Base-by-base conservation (phyloP, 2,888 invertebrate species). In the Pecten maximus region DNA sequence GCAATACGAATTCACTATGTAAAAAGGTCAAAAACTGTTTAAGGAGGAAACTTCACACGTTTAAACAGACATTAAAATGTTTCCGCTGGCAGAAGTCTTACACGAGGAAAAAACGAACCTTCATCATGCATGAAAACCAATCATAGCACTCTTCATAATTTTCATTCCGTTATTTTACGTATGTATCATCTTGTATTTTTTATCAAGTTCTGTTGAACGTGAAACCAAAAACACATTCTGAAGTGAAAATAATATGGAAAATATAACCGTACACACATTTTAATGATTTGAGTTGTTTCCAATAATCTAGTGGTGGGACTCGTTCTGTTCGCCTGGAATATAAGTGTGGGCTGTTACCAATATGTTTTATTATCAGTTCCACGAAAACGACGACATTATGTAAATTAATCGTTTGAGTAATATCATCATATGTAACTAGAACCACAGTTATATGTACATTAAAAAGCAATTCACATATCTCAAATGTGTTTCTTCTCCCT, bases 381-480 rank as follows among this genome's bases (percentile, higher is more conserved):
- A 19, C 16, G 74, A 74, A 74, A 74, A 74, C 35, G 74, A 74
- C 74, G 35, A 8, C 15, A 10, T 74, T 74, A 74, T 74, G 74
- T 74, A 74, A 74, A 74, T 74, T 74, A 74, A 74, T 74, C 74
- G 74, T 10, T 6, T 6, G 8, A 10, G 4, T 35, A 12, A 74
- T 28, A 74, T 35, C 74, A n/a, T 60, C 60, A 23, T 60, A n/a
- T n/a, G 6, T 60, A 60, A 60, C 60, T n/a, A 60, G 60, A 23
- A 60, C 19, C 60, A 60, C n/a, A 23, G 60, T 0, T 60, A 60
- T 23, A 60, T 60, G 60, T n/a, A 60, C 60, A 74, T 74, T 74
- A 74, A 74, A 74, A 74, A 28, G 28, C 28, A 74, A 74, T 74
- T 74, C 74, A 74, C 74, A 74, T 74, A 74, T 28, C 35, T 74